Evolutionary conservation across 2,888 invertebrate genomes (phyloP).

Genomic region (Entomobrya proxima): DNA sequence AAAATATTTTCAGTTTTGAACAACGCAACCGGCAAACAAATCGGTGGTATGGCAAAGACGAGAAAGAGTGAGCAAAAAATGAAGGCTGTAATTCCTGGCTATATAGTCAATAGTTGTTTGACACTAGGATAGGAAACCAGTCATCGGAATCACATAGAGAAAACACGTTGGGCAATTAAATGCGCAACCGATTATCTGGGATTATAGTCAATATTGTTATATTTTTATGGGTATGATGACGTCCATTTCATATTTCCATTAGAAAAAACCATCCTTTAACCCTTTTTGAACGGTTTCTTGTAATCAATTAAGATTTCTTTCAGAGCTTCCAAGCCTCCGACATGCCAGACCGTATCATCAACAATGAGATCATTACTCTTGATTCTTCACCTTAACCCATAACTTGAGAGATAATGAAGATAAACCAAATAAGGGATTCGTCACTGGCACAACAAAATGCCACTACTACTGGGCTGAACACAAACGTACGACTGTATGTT

Average conservation of each 20-base stretch:
- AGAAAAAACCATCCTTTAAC: not conserved
- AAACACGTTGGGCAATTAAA: not conserved
- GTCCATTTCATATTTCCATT: conserved; percentile 10
- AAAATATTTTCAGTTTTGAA: conserved; percentile 36
- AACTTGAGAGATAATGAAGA: conserved; percentile 14
- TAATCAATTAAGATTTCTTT: not conserved
- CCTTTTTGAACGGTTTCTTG: not conserved
- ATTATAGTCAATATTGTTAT: not conserved
- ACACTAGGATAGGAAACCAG: not conserved
- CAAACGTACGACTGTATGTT: no score
- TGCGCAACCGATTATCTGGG: not conserved
- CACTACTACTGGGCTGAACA: not conserved
- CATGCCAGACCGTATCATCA: conserved; percentile 8
- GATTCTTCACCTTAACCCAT: conserved; percentile 19
- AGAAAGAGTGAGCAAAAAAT: not conserved
- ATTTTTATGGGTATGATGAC: not conserved
- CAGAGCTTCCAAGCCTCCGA: not conserved
- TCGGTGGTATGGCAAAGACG: not conserved
- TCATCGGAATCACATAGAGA: no score
- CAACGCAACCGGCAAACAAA: not conserved
- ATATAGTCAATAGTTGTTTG: not conserved
- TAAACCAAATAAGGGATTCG: conserved; percentile 29
- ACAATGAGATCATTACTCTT: conserved; percentile 40
- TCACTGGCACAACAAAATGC: conserved; percentile 1
- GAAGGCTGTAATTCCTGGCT: not conserved